Evolutionary conservation across 2,888 invertebrate species (phyloP), one percentile per base, ranked within the genome.

Genomic region (Petrolisthes cinctipes): DNA sequence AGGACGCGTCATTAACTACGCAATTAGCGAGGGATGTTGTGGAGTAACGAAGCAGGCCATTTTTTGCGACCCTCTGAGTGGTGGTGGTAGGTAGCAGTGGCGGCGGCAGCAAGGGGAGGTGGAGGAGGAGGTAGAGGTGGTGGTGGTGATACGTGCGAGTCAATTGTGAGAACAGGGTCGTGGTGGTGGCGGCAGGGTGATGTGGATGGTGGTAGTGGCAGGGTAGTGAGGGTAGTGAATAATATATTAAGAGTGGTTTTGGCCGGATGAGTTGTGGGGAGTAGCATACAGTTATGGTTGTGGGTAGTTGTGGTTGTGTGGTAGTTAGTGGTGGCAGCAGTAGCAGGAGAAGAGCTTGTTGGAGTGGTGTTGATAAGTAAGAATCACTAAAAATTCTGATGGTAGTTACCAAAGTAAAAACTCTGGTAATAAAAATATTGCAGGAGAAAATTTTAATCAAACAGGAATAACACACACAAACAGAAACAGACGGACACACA

Each of bases 11-110:
- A 80, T 80, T 80, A 80, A 54, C 80, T 23, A 56, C 80, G 57
- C 57, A 80, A 80, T 80, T 80, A 80, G 57, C 80, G 57, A 80
- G 80, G 80, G 80, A 80, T 80, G 80, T 80, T 80, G 57, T 80
- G 57, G 80, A 54, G 57, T 80, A 80, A 80, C 80, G 80, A 80
- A 80, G 80, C 80, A 57, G 57, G 57, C 56, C 61, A 37, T 56
- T 80, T 80, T 80, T 80, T 80, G 80, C 80, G 80, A 23, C 20
- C 54, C 56, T 54, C 17, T 20, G 79, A 61, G 61, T 11, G 61
- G 61, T 9, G 61, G 17, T 9, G 61, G 61, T 61, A 61, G 61
- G 17, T 9, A 17, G 17, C 37, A 37, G 37, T 37, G 37, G 37
- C 37, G 37, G 37, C 37, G 37, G 37, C 37, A 37, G 37, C 37